Base-by-base conservation (phyloP, 2,113 vertebrate species). In the Pyxicephalus adspersus region DNA sequence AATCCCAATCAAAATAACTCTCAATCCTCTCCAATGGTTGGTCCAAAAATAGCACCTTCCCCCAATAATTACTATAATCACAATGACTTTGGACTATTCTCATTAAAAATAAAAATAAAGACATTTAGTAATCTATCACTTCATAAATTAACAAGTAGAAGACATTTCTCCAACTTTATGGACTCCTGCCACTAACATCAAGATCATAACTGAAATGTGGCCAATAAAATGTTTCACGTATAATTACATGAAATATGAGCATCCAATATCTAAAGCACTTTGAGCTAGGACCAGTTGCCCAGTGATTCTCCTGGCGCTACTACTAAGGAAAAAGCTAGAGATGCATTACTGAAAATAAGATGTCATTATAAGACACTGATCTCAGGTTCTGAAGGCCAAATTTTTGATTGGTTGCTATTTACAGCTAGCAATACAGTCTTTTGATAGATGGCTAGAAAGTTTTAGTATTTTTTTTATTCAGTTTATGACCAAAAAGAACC, bases 101-200 rank as follows among this genome's bases (percentile, higher is more conserved):
- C 52, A 78, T 68, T 60, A 79, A 68, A 79, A 79, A 58, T 23
- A 70, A 79, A 76, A 63, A 76, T 76, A 76, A 45, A 63, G 58
- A 67, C 65, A 79, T 68, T 45, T 55, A 45, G 31, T 55, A 79
- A 60, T 58, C 29, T 60, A 58, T 68, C 77, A 68, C 64, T 28
- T 23, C 77, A 79, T 79, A 79, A 79, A 68, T 79, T 79, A 79
- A 4, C 52, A 68, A 57, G 52, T 50, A 18, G 58, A 68, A 60
- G 77, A 60, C 65, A 79, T 79, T 55, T 60, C 31, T 75, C 5
- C 31, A 26, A 51, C 22, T 76, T 52, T 31, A 77, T 77, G 76
- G 76, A 77, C 38, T 67, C 25, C 51, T 55, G 63, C 76, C 76
- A 77, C 76, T 29, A 51, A 28, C 50, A 66, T 57, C 38, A 65